Base-by-base conservation (phyloP, 2,113 vertebrate species). In the Strix uralensis region DNA sequence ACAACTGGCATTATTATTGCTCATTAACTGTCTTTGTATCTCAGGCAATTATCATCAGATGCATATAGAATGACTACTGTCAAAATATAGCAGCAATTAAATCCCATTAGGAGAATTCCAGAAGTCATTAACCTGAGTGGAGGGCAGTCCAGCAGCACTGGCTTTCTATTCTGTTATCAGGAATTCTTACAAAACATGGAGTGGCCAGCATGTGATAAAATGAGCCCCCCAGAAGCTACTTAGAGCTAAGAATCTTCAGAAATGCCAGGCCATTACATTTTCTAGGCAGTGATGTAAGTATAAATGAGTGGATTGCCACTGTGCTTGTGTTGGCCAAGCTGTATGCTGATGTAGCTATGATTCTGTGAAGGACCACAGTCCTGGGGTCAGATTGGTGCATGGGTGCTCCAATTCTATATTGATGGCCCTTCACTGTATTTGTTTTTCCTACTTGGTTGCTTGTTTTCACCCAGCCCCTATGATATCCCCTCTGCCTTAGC, bases 291-390 rank as follows among this genome's bases (percentile, higher is more conserved):
- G 0, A 2, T 16, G 3, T 14, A 3, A 0, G 7, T 23, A 26
- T 17, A 14, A 84, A 52, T 46, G 38, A 55, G 3, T 30, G 49
- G 82, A 46, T 5, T 1, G 2, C 25, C 14, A 15, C 44, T 23
- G 29, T 67, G 38, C 29, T 80, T 3, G 0, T 49, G 13, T 40
- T 78, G 70, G 21, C 10, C 2, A 14, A 90, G 19, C 36, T 78
- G n/a, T 38, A 5, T 4, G 1, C 8, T 1, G 2, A 15, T 2
- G 3, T 16, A n/a, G 19, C 32, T 63, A 20, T 0, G 3, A 19
- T 17, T 54, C 29, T 1, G 0, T 34, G 40, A 66, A 70, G 20
- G 20, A 73, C 49, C 40, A 19, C 29, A 7, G 18, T 73, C 17
- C 25, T 54, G 46, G 14, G 7, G 14, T 78, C 59, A 74, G 5